Percentiles rank a stretch among this genome's conserved stretches.
These are phyloP conservation scores for Xylocopa sonorina DNA, from an alignment of 1,140 invertebrate species.

Conservation along the genomic window DNA sequence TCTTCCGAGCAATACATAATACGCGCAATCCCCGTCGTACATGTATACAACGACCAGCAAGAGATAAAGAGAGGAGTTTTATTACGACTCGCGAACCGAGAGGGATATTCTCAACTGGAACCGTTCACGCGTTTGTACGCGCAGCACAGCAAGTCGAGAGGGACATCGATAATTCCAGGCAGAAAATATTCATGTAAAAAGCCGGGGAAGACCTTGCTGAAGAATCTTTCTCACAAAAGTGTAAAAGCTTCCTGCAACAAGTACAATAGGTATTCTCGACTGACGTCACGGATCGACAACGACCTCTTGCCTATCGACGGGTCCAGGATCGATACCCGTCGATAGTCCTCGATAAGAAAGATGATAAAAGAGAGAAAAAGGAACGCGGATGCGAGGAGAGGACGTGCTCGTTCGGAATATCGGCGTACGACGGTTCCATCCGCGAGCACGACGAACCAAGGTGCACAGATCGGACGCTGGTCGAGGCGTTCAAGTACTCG, in stretches of 20 bases:
- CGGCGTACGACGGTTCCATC: neutral
- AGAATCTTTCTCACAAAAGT: conserved; percentile 31
- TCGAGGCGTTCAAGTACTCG: conserved; percentile 6
- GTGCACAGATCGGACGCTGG: neutral
- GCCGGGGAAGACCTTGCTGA: neutral
- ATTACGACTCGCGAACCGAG: neutral
- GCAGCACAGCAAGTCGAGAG: neutral
- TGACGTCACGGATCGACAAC: conserved; percentile 70
- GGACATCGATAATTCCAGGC: neutral
- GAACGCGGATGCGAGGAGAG: too few relatives aligned
- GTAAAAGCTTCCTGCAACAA: conserved; percentile 64
- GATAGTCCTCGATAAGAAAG: conserved; percentile 54
- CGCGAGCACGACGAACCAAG: neutral
- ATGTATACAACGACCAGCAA: neutral
- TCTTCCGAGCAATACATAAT: neutral
- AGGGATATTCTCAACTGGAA: neutral
- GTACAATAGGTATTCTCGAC: conserved; percentile 63
- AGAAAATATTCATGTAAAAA: neutral
- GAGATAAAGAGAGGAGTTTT: neutral
- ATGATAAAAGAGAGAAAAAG: conserved; percentile 6
- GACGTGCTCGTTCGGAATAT: too few relatives aligned
- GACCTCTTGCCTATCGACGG: conserved; percentile 60
- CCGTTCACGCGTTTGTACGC: neutral
- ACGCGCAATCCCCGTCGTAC: neutral
- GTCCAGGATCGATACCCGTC: conserved; percentile 58